Conservation (phyloP, 2,888 invertebrate species). For the Drosophila mayaguana region DNA sequence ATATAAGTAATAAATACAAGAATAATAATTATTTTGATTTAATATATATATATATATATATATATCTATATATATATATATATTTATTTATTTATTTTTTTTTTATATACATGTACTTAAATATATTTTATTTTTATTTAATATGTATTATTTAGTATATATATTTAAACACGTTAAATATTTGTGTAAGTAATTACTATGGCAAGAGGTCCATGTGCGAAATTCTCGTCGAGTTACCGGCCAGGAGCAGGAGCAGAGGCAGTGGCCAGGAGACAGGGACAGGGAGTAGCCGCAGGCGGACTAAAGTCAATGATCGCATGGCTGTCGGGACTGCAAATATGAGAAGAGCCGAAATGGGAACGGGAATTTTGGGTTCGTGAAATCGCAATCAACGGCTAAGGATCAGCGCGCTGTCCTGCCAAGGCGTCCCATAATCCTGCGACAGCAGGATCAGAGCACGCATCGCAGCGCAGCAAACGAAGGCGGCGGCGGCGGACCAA, state of each 20-base stretch:
- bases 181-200: slow-evolving; percentile 15
- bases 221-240: slow-evolving; percentile 2
- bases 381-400: slow-evolving; percentile 73
- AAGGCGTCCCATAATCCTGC: slow-evolving; percentile 62
- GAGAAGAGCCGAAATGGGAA: slow-evolving; percentile 48
- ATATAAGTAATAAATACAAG: not conserved
- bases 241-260: not conserved
- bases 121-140: not conserved
- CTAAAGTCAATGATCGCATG: slow-evolving; percentile 78
- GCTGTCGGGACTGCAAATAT: slow-evolving; percentile 55
- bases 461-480: slow-evolving; percentile 7
- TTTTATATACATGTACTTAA: not conserved
- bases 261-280: not conserved
- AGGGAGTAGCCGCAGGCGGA: slow-evolving; percentile 15
- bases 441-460: slow-evolving; percentile 73
- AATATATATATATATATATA: not conserved
- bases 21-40: not conserved
- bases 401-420: slow-evolving; percentile 55
- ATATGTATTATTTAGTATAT: not conserved
- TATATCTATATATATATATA: not conserved
- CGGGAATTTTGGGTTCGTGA: slow-evolving; percentile 44
- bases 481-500: slow-evolving; percentile 9
- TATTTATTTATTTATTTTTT: not conserved
- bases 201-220: slow-evolving; percentile 14
- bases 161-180: not conserved